Percentiles rank a stretch among this genome's conserved stretches.
phyloP scores from a whole-genome alignment of 2,888 invertebrate species.

The Cataglyphis altisquamis region DNA sequence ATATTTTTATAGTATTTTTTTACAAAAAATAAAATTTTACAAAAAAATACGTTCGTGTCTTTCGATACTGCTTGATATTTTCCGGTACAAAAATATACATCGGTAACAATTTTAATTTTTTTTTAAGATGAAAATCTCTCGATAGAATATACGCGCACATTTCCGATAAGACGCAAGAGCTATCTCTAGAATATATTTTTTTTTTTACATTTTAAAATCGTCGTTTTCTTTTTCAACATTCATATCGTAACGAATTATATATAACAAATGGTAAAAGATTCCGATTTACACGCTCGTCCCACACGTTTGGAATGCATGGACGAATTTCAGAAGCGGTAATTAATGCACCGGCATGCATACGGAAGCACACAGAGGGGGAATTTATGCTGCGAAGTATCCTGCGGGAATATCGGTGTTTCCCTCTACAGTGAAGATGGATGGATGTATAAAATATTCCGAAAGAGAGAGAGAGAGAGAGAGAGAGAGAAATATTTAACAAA shows the following conservation, averaged over 20 bases:
- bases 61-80: background rate
- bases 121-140: background rate
- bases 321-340: slow-evolving; percentile 48
- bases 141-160: background rate
- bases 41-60: background rate
- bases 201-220: background rate
- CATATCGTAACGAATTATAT: slow-evolving; percentile 10
- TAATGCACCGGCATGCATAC: slow-evolving; percentile 46
- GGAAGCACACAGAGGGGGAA: slow-evolving; percentile 1
- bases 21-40: too few species aligned
- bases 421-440: background rate
- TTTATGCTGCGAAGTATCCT: slow-evolving; percentile 34
- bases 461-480: slow-evolving; percentile 49
- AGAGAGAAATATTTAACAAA: slow-evolving; percentile 19
- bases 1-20: background rate
- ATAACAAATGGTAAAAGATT: slow-evolving; percentile 10
- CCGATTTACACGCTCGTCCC: background rate
- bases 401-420: slow-evolving; percentile 12
- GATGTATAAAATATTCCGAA: background rate
- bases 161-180: background rate
- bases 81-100: background rate
- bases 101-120: background rate
- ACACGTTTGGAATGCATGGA: slow-evolving; percentile 36
- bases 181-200: background rate
- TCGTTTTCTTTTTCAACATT: background rate